Base-by-base conservation (phyloP, 2,113 vertebrate species). In the Lampris incognitus region DNA sequence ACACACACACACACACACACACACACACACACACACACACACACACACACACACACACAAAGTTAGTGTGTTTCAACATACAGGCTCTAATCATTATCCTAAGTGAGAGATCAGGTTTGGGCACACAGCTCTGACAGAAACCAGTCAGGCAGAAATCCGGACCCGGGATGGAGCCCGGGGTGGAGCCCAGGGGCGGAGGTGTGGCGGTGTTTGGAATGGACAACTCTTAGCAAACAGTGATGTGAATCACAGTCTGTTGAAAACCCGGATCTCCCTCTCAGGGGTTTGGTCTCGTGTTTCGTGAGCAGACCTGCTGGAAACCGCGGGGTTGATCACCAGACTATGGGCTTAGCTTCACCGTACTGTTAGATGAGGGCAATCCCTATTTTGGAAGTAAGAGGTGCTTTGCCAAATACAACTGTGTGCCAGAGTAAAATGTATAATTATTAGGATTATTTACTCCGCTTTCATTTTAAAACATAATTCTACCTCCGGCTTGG, bases 111-210 rank as follows among this genome's bases (percentile, higher is more conserved):
- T 78, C 81, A 78, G 61, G 78, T 90, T 74, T 42, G 62, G 74
- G 73, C 81, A 78, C 56, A 80, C 36, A 62, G 57, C n/a, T 85
- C 56, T 6, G 46, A 77, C 59, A 75, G 40, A 80, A 91, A 88
- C 76, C 83, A 86, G 88, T 82, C 72, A 37, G 60, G 68, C 82
- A 72, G 64, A 90, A 85, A 82, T 76, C 82, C 6, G 1, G 55
- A 24, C 24, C 24, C 24, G 24, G 24, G 24, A 24, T 24, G 24
- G 24, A 24, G 24, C 24, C 24, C 24, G 24, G 24, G 24, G 24
- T 24, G 24, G 24, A 36, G 79, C 85, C 87, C 62, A n/a, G 65
- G 66, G 81, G 88, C 68, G 56, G 61, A 82, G 91, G 88, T 13
- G 86, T 82, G 84, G 79, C 11, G 1, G n/a, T 5, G 57, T 58